Percentiles rank a stretch among this genome's conserved stretches.
phyloP scores from a whole-genome alignment of 2,113 vertebrate genomes.

The Oceanites oceanicus region DNA sequence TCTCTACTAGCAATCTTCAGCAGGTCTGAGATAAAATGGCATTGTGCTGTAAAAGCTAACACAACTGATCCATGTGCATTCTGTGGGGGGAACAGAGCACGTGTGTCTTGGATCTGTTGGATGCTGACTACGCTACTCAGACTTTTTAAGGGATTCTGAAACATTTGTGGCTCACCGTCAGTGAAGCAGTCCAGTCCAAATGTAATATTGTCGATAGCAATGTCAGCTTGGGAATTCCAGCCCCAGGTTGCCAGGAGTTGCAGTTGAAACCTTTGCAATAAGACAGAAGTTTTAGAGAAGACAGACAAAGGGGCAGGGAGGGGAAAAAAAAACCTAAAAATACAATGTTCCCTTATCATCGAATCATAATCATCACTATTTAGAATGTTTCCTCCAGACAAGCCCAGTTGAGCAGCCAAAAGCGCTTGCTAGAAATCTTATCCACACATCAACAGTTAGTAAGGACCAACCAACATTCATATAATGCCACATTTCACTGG shows the following conservation, averaged over 20 bases:
- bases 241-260: constrained; percentile 80
- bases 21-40: background rate
- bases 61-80: background rate
- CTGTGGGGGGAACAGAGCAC: background rate
- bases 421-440: background rate
- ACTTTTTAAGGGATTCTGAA: background rate
- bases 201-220: constrained; percentile 85
- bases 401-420: background rate
- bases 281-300: constrained; percentile 12
- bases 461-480: background rate
- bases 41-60: background rate
- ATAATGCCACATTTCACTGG: background rate
- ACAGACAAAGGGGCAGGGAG: background rate
- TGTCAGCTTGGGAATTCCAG: constrained; percentile 80
- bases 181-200: constrained; percentile 82
- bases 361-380: background rate
- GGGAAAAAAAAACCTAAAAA: background rate
- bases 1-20: background rate
- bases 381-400: background rate
- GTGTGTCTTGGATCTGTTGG: background rate
- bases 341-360: background rate
- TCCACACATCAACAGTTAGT: background rate
- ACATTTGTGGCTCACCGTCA: constrained; percentile 69
- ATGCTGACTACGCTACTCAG: background rate
- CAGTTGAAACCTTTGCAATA: constrained; percentile 79